Base-by-base conservation (phyloP, 2,797 vertebrate species). In the Xenopus petersii region DNA sequence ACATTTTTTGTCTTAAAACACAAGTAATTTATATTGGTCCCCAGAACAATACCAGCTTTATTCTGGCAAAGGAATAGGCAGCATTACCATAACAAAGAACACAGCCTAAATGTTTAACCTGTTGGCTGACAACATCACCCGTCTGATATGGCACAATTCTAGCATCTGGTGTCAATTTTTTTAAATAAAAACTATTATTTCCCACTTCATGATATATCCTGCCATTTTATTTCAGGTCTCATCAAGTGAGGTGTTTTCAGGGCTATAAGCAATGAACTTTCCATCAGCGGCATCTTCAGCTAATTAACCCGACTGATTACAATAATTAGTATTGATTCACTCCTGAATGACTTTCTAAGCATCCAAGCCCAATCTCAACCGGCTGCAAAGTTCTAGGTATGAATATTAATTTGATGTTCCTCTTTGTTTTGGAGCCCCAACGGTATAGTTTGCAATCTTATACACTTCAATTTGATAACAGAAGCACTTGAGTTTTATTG, bases 241-340 rank as follows among this genome's bases (percentile, higher is more conserved):
- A 86, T 87, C 87, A 89, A 80, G 81, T 83, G 86, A 84, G 82
- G 83, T 87, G 85, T 88, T 90, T 90, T 87, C 85, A 82, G 86
- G 84, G 82, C 82, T 84, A 75, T 80, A 84, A 88, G 87, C 89
- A 89, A 88, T 89, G 89, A 91, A 93, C 90, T 91, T 91, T 87
- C 88, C 84, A 88, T 91, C 89, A 90, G 86, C 80, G 81, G 81
- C 86, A 86, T 90, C 88, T 88, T 89, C 88, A 91, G 88, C 88
- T 92, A 92, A 92, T 93, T 92, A 93, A 92, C 88, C 90, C 87
- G 85, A 86, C 88, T 91, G 89, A 93, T 92, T 92, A 91, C 89
- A 90, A 90, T 93, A 92, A 93, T 93, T 90, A 92, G 88, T 89
- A 91, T 92, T 89, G 90, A 92, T 90, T 93, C 86, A 89, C 87